Conservation (phyloP, 2,113 vertebrate species). For the Lophius piscatorius region DNA sequence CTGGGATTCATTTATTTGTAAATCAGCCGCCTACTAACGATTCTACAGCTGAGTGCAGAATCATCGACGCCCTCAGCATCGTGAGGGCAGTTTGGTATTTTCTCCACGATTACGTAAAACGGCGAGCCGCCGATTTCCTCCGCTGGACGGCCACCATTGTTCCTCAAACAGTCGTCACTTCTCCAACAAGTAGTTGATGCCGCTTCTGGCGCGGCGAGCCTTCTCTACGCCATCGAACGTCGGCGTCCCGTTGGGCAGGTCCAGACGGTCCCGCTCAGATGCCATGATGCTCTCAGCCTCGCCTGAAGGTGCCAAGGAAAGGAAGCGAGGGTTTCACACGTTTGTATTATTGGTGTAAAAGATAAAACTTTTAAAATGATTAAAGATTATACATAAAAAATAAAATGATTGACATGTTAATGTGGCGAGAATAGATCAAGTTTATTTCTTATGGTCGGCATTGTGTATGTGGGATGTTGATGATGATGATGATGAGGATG, state of each 20-base stretch:
- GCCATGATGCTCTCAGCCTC: constrained; percentile 87
- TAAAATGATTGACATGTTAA: neutral
- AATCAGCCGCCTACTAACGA: neutral
- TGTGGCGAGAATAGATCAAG: neutral
- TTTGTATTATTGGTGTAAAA: neutral
- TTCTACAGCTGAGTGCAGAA: constrained; percentile 23
- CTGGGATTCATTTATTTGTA: no score
- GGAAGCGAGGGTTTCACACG: neutral
- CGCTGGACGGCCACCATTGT: no score
- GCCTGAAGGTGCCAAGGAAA: constrained; percentile 63
- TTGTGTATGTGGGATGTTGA: neutral
- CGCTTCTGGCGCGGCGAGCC: constrained; percentile 80
- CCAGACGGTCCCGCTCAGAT: constrained; percentile 74
- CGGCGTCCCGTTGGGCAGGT: constrained; percentile 82
- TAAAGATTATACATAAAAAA: no score
- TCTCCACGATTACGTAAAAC: constrained; percentile 3
- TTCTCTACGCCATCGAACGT: constrained; percentile 89
- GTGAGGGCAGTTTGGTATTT: neutral
- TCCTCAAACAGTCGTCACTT: constrained; percentile 77
- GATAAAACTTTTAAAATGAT: no score
- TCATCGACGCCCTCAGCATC: neutral
- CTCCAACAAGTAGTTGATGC: constrained; percentile 73
- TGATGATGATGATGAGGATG: neutral
- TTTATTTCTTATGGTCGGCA: neutral
- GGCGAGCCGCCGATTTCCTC: no score